phyloP scores from a whole-genome alignment of 2,888 invertebrate species.

The Hipparchia semele region DNA sequence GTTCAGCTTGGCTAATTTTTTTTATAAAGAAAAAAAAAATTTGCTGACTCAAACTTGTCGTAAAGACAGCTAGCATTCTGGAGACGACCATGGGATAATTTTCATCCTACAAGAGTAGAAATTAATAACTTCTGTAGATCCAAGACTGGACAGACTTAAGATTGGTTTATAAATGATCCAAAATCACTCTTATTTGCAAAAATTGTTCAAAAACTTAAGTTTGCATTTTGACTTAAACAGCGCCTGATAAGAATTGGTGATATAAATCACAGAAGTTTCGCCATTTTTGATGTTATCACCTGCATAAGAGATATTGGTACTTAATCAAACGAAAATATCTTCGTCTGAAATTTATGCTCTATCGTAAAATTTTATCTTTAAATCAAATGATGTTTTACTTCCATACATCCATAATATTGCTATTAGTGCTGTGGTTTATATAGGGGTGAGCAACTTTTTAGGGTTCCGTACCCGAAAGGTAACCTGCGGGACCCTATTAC shows the following conservation, averaged over 20 bases:
- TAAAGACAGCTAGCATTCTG: no score
- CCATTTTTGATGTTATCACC: conserved; percentile 50
- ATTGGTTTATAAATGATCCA: background rate
- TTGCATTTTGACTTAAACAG: conserved; percentile 31
- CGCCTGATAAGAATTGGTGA: conserved; percentile 33
- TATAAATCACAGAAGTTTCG: conserved; percentile 37
- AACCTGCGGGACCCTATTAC: no score
- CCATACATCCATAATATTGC: background rate
- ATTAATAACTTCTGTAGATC: no score
- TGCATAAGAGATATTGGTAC: conserved; percentile 57
- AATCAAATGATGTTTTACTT: conserved; percentile 16
- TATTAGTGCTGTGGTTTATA: background rate
- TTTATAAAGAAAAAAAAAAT: no score
- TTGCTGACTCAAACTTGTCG: no score
- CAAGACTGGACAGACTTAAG: no score
- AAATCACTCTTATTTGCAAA: conserved; percentile 22
- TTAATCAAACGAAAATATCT: conserved; percentile 48
- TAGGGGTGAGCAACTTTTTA: no score
- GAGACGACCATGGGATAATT: no score
- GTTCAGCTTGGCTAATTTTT: no score
- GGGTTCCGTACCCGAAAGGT: no score
- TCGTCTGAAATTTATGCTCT: conserved; percentile 23
- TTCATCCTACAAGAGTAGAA: no score
- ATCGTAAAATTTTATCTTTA: conserved; percentile 26
- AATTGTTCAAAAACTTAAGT: conserved; percentile 30